These are phyloP conservation scores for Halcyon badia DNA, from an alignment of 2,797 vertebrate species.

Conservation along the genomic window DNA sequence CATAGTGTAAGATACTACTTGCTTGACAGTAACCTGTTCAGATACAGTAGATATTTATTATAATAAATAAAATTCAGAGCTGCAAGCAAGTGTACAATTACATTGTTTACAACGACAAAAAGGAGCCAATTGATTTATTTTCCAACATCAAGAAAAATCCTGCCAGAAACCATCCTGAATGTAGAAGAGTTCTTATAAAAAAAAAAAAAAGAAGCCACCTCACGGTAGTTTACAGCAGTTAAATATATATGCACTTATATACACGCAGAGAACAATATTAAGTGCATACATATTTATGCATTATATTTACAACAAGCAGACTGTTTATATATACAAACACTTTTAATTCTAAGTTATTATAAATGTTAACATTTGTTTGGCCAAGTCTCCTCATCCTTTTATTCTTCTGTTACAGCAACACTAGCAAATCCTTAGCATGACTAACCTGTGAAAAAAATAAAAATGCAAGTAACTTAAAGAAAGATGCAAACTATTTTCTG, in stretches of 20 bases:
- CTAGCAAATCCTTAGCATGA: neutral
- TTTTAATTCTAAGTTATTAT: neutral
- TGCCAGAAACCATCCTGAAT: neutral
- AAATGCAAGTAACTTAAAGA: neutral
- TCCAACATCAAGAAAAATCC: neutral
- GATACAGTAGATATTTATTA: constrained; percentile 64
- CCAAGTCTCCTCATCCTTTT: neutral
- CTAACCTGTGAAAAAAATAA: neutral
- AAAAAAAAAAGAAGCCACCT: neutral
- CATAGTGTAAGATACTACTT: constrained; percentile 81
- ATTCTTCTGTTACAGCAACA: neutral
- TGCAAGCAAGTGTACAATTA: constrained; percentile 1
- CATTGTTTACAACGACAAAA: neutral
- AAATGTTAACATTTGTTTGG: neutral
- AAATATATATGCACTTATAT: neutral
- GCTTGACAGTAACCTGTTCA: constrained; percentile 83
- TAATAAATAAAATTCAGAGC: neutral
- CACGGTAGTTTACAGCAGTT: neutral
- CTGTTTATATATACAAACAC: neutral
- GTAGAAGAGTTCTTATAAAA: neutral
- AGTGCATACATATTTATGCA: neutral
- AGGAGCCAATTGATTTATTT: neutral
- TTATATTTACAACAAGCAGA: neutral
- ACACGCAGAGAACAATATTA: neutral
- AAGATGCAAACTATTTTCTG: neutral